Evolutionary conservation across 2,888 invertebrate species (phyloP).

Genomic region (Caenorhabditis panamensis): DNA sequence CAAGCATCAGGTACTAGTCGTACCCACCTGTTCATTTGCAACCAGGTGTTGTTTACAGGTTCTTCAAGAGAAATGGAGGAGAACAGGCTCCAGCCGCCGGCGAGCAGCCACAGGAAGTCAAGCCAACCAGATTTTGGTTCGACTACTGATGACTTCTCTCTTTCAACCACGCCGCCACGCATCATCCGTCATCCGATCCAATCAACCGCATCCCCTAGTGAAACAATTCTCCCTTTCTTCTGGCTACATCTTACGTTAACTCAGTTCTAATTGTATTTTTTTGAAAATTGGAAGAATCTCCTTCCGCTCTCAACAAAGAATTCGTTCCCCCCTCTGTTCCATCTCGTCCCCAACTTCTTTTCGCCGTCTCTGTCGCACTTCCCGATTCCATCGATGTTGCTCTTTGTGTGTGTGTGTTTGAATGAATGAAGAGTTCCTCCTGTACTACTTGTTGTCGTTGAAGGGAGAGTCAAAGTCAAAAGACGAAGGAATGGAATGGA

Average conservation of each 20-base stretch:
- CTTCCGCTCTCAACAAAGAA: conserved; percentile 24
- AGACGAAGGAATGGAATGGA: background rate
- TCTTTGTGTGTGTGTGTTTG: conserved; percentile 52
- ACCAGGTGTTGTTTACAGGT: conserved; percentile 30
- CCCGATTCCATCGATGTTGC: conserved; percentile 20
- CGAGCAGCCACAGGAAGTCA: conserved; percentile 5
- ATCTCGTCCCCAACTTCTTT: background rate
- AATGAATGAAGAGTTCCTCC: conserved; percentile 53
- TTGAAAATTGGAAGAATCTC: too few relatives aligned
- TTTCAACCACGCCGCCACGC: conserved; percentile 6
- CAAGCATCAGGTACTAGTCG: conserved; percentile 57
- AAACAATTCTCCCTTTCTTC: conserved; percentile 28
- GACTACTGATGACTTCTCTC: conserved; percentile 29
- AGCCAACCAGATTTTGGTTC: conserved; percentile 41
- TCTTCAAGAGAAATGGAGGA: conserved; percentile 58
- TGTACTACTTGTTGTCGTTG: conserved; percentile 15
- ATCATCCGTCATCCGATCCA: conserved; percentile 5
- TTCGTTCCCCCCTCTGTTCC: background rate
- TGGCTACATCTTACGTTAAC: background rate
- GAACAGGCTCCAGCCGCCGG: conserved; percentile 8
- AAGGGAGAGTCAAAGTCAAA: background rate
- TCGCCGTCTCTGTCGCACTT: conserved; percentile 14
- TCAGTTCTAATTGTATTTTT: conserved; percentile 23
- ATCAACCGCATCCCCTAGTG: conserved; percentile 34
- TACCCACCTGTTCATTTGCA: too few relatives aligned